These are phyloP conservation scores for Yoshiicerus persimilis DNA, from an alignment of 1,140 invertebrate genomes.

Conservation along the genomic window DNA sequence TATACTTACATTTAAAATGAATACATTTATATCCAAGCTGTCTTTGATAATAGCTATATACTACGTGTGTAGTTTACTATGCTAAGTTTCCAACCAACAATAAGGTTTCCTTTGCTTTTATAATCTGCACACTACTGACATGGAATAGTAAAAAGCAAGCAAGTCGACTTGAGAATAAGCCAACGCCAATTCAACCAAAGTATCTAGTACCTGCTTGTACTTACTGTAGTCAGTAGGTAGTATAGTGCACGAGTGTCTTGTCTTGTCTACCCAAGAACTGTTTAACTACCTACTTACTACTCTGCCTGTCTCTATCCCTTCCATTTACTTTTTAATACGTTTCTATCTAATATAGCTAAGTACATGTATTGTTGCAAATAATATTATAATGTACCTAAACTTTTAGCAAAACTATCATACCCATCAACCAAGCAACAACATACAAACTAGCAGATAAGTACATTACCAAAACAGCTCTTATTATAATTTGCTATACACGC, in stretches of 20 bases:
- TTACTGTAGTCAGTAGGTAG: too few relatives aligned
- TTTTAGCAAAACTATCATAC: neutral
- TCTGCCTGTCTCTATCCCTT: neutral
- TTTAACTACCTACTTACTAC: neutral
- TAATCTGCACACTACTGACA: neutral
- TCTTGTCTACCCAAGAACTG: neutral
- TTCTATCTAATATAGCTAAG: neutral
- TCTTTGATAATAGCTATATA: neutral
- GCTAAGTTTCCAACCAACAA: neutral
- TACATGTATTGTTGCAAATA: neutral
- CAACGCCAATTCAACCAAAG: neutral
- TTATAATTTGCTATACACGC: too few relatives aligned
- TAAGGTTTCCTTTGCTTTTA: neutral
- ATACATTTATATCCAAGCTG: neutral
- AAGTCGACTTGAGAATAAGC: neutral
- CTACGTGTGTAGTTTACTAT: neutral
- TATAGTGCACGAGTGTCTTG: too few relatives aligned
- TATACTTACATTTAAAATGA: neutral
- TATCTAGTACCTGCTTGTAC: neutral
- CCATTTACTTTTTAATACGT: neutral
- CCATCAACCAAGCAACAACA: neutral
- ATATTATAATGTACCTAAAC: neutral
- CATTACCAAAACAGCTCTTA: neutral
- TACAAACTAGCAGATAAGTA: neutral
- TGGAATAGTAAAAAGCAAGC: neutral